Conservation (phyloP, 2,888 invertebrate genomes). For the Willowsia nigromaculata region DNA sequence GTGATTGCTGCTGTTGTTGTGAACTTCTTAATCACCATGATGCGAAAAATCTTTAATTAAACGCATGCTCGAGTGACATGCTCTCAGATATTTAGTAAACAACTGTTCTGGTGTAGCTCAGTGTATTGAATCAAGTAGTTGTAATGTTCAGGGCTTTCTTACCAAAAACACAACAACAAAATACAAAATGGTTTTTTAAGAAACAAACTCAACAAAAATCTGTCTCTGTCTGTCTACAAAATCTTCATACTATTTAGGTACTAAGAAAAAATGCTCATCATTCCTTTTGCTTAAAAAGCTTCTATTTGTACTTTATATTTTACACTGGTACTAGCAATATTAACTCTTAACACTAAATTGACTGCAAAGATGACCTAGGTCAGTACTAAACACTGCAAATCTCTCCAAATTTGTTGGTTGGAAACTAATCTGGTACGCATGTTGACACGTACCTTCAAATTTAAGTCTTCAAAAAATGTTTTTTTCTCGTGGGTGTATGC, state of each 20-base stretch:
- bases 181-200: conserved; percentile 8
- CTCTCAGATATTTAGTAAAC: not conserved
- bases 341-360: not conserved
- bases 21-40: conserved; percentile 19
- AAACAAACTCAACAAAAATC: conserved; percentile 2
- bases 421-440: not conserved
- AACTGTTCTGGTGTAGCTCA: conserved; percentile 48
- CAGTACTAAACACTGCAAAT: not conserved
- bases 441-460: not conserved
- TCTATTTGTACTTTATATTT: conserved; percentile 31
- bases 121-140: conserved; percentile 61
- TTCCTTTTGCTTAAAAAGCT: conserved; percentile 58
- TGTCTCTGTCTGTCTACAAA: conserved; percentile 22
- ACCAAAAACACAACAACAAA: conserved; percentile 37
- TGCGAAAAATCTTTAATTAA: not conserved
- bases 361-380: conserved; percentile 12
- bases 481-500: not conserved
- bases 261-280: conserved; percentile 59
- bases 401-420: not conserved
- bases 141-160: conserved; percentile 72
- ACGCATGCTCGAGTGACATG: conserved; percentile 48
- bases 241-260: not conserved
- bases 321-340: not conserved
- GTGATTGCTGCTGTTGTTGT: conserved; percentile 5
- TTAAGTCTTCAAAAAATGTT: not conserved